Conservation (phyloP, 2,888 invertebrate genomes). For the Dasypolia templi region DNA sequence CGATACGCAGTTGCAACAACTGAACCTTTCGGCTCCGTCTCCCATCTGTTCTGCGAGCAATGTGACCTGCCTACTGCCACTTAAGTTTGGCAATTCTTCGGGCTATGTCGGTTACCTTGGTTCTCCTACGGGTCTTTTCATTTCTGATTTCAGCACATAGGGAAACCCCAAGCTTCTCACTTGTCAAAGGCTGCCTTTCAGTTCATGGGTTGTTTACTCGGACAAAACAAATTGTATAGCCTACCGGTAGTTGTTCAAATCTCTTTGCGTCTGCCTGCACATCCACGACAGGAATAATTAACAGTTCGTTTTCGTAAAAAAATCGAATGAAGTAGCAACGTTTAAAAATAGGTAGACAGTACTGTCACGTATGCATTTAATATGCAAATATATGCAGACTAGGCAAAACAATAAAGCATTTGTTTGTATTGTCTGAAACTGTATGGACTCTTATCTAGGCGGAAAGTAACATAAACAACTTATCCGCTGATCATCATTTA, state of each 20-base stretch:
- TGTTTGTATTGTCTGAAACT: constrained; percentile 48
- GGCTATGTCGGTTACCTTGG: too few relatives aligned
- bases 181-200: background rate
- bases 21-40: too few relatives aligned
- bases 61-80: too few relatives aligned
- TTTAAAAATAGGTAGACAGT: constrained; percentile 23
- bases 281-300: constrained; percentile 6
- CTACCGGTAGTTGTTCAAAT: too few relatives aligned
- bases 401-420: constrained; percentile 48
- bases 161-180: background rate
- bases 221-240: background rate
- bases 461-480: constrained; percentile 29
- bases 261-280: background rate
- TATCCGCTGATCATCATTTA: constrained; percentile 23
- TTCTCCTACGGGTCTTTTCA: too few relatives aligned
- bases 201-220: too few relatives aligned
- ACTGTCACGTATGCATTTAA: constrained; percentile 26
- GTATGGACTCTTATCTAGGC: constrained; percentile 39
- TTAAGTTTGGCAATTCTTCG: too few relatives aligned
- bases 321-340: background rate
- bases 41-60: too few relatives aligned
- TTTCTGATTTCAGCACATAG: too few relatives aligned
- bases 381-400: constrained; percentile 48
- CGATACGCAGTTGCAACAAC: too few relatives aligned
- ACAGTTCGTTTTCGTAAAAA: background rate